Conservation (phyloP, 2,797 vertebrate species). For the Hyperoplus immaculatus region DNA sequence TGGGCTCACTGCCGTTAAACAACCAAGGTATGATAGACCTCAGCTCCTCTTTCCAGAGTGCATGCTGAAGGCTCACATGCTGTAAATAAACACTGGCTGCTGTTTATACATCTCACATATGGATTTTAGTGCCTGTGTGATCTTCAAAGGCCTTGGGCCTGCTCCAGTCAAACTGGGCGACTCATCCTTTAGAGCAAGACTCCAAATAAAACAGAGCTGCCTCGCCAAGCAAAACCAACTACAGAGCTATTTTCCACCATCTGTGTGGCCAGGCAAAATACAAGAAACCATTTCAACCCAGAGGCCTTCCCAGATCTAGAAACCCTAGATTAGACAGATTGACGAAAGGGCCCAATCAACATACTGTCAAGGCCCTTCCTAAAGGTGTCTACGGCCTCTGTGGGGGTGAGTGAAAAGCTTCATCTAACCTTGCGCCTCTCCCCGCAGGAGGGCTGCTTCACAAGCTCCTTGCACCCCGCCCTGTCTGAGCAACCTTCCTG, state of each 20-base stretch:
- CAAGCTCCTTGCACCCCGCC: slow-evolving; percentile 22
- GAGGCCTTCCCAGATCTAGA: slow-evolving; percentile 71
- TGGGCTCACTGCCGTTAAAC: slow-evolving; percentile 11
- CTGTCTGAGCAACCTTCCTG: slow-evolving; percentile 48
- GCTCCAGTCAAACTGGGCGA: slow-evolving; percentile 75
- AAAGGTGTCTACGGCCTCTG: slow-evolving; percentile 73
- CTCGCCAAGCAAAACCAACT: slow-evolving; percentile 85
- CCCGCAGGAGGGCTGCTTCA: slow-evolving; percentile 50
- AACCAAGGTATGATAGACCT: slow-evolving; percentile 44
- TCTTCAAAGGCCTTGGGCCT: slow-evolving; percentile 76
- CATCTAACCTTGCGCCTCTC: slow-evolving; percentile 32
- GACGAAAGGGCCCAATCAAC: slow-evolving; percentile 82
- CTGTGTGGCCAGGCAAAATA: slow-evolving; percentile 88
- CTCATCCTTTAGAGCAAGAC: slow-evolving; percentile 85
- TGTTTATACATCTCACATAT: slow-evolving; percentile 81
- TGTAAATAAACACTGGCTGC: slow-evolving; percentile 77
- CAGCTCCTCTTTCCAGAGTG: slow-evolving; percentile 37
- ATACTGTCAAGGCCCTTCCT: slow-evolving; percentile 74
- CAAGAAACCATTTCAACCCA: slow-evolving; percentile 77
- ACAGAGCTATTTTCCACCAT: slow-evolving; percentile 87
- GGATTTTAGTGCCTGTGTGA: slow-evolving; percentile 80
- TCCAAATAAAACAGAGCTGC: slow-evolving; percentile 88
- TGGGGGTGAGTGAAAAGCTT: slow-evolving; percentile 49
- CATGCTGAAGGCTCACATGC: slow-evolving; percentile 65
- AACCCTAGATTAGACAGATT: slow-evolving; percentile 73